Conservation (phyloP, 2,888 invertebrate species). For the Acanthacorydalis orientalis region DNA sequence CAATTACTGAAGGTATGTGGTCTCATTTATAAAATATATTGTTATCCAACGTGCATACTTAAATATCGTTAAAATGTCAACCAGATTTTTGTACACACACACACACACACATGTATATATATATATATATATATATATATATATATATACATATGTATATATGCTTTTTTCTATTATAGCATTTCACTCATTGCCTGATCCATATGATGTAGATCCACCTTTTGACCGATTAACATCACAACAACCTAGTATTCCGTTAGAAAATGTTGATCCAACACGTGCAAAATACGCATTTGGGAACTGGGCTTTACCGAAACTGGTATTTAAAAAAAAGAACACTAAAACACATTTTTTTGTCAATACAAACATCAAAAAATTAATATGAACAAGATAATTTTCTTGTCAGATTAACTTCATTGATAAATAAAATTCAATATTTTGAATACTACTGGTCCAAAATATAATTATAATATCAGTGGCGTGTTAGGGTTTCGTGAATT, state of each 20-base stretch:
- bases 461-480: no score
- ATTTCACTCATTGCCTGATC: slow-evolving; percentile 14
- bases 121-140: no score
- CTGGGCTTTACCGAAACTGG: slow-evolving; percentile 26
- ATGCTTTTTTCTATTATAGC: slow-evolving; percentile 11
- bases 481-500: no score
- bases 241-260: slow-evolving; percentile 25
- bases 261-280: slow-evolving; percentile 25
- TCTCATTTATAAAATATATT: background rate
- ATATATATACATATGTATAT: no score
- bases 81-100: background rate
- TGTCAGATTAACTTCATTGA: no score
- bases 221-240: slow-evolving; percentile 21
- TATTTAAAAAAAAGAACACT: slow-evolving; percentile 10
- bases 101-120: no score
- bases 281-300: slow-evolving; percentile 26
- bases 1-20: slow-evolving; percentile 19
- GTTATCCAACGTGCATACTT: background rate
- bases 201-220: slow-evolving; percentile 19
- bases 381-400: no score
- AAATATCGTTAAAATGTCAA: background rate
- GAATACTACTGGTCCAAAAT: no score
- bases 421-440: no score
- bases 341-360: background rate
- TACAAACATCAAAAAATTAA: no score